Percentiles rank a stretch among this genome's conserved stretches.
These are phyloP conservation scores for Tauraco hartlaubi DNA, from an alignment of 2,797 vertebrate genomes.

Conservation along the genomic window DNA sequence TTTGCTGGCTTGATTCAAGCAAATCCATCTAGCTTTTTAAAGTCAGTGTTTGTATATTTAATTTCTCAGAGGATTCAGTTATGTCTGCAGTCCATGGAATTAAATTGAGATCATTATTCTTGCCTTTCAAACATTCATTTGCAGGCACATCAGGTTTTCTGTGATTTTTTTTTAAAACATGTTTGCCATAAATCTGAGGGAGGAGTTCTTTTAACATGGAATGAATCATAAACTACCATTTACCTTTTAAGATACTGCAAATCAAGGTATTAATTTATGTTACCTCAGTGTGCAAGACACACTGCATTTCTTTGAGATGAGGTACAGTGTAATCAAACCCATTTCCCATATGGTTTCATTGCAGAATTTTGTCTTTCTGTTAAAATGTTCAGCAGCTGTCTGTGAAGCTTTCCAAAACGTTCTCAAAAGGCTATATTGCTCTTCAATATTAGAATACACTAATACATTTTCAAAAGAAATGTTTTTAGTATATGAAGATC, in stretches of 20 bases:
- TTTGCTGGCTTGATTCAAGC: background rate
- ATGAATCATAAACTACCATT: background rate
- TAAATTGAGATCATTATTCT: background rate
- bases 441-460: background rate
- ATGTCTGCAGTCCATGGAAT: background rate
- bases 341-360: background rate
- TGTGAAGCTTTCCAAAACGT: background rate
- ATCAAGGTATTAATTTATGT: background rate
- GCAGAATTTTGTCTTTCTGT: background rate
- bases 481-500: background rate
- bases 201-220: background rate
- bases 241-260: background rate
- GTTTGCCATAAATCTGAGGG: background rate
- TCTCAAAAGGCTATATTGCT: background rate
- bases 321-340: background rate
- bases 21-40: background rate
- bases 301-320: background rate
- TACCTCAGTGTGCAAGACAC: background rate
- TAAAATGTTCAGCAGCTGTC: background rate
- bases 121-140: conserved; percentile 9
- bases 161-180: background rate
- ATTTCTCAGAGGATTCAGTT: conserved; percentile 34
- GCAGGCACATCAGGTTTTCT: background rate
- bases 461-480: background rate
- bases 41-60: conserved; percentile 10